Base-by-base conservation (phyloP, 2,888 invertebrate species). In the Noctua fimbriata region DNA sequence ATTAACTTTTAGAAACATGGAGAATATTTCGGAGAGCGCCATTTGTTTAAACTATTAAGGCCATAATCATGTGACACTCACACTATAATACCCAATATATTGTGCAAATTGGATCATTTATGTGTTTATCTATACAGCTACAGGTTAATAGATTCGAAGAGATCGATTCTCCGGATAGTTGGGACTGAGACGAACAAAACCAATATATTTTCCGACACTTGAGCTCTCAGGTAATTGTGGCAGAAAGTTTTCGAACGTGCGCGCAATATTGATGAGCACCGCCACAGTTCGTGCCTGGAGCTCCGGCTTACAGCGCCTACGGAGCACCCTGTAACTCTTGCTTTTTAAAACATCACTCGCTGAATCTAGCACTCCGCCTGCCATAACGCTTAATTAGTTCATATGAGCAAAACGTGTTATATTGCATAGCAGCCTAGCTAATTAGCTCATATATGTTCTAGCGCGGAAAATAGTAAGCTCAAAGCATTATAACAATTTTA, bases 181-280 rank as follows among this genome's bases (percentile, higher is more conserved):
- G 90, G 91, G 92, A 91, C 90, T 88, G 92, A 94, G 92, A 93
- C 93, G 93, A 94, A 95, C 94, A 95, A 95, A 95, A 95, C 95
- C 95, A 95, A 96, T 96, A 96, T 96, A 96, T 96, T 96, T 96
- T 95, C 96, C 96, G 95, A 96, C 96, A 96, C 96, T 96, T 96
- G 95, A 96, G 95, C 96, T 96, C 94, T 93, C 96, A 97, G 97
- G 97, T 97, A 96, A 97, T 96, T 97, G 97, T 96, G 96, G 96
- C 94, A 95, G 95, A 96, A 97, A 97, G 95, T 96, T 97, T 96
- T 92, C 92, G 93, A 93, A 95, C 96, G 96, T 95, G 96, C 90
- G 89, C 93, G 93, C 93, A 95, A 96, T 96, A 95, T 95, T 95
- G 96, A 96, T 96, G 95, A 95, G 93, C 80, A 86, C 88, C 89